Base-by-base conservation (phyloP, 2,113 vertebrate species). In the Zosterops lateralis region DNA sequence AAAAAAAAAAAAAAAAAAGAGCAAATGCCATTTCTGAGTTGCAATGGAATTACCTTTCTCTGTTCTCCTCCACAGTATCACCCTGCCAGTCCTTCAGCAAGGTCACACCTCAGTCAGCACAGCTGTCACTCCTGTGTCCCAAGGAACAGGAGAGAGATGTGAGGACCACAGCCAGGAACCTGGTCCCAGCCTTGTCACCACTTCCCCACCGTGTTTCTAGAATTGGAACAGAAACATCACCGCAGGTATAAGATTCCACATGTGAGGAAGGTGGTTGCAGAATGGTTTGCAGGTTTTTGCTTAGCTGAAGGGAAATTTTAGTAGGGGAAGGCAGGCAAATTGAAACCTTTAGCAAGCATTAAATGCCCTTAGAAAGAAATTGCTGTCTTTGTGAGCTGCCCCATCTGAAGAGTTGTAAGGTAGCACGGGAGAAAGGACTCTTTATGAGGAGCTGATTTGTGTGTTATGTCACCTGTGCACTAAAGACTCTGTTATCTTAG, bases 401-500 rank as follows among this genome's bases (percentile, higher is more conserved):
- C 75, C 54, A 53, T 51, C 48, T 44, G 51, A 84, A 22, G 57
- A 62, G 54, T 44, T 89, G 73, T 54, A 90, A 80, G 48, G 53
- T 60, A 92, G 64, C 66, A 84, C 12, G 21, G 70, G 94, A 72
- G 84, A 95, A 94, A 96, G 64, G 92, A 95, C 76, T 34, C 81
- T 95, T 97, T 95, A 91, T 96, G 92, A 96, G 94, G 84, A 95
- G 70, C 53, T 38, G 21, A 67, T 94, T 95, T 79, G 82, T 92
- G 94, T 75, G 40, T 89, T 88, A 67, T 83, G 58, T 53, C 77
- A 70, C 78, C 86, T 78, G 45, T 60, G 53, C 82, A 73, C 81
- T 88, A 88, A 93, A 92, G 70, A 85, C 70, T 60, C 44, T 62
- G 54, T 82, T 85, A 91, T 89, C 90, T 94, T 87, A 84, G 90